These are phyloP conservation scores for Micrasema longulum DNA, from an alignment of 1,140 invertebrate species.

Conservation along the genomic window DNA sequence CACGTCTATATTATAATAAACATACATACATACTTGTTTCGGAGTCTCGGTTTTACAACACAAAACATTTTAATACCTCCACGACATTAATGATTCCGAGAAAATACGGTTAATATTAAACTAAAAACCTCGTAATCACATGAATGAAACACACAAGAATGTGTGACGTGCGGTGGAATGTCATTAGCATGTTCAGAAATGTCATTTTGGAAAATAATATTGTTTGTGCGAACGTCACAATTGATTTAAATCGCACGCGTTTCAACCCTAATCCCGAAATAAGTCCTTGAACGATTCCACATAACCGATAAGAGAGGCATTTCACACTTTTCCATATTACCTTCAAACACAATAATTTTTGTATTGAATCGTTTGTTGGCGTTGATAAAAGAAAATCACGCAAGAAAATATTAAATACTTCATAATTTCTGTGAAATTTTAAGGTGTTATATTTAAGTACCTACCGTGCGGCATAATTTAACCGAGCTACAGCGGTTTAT, in stretches of 20 bases:
- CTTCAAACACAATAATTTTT: not conserved
- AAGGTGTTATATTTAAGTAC: too few relatives aligned
- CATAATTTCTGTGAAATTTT: too few relatives aligned
- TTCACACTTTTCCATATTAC: slow-evolving; percentile 21
- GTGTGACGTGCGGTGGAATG: slow-evolving; percentile 11
- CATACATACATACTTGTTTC: not conserved
- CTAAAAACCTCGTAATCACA: not conserved
- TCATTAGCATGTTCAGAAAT: slow-evolving; percentile 21
- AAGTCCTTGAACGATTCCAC: slow-evolving; percentile 11
- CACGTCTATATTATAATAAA: too few relatives aligned
- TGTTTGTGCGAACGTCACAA: slow-evolving; percentile 16
- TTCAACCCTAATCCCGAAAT: slow-evolving; percentile 1
- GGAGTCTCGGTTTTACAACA: too few relatives aligned
- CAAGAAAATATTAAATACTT: not conserved
- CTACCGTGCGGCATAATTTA: too few relatives aligned
- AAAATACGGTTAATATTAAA: not conserved
- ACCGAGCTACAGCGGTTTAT: too few relatives aligned
- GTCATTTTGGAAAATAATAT: slow-evolving; percentile 27
- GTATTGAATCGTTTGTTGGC: not conserved
- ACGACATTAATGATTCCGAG: not conserved
- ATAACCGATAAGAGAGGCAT: slow-evolving; percentile 13
- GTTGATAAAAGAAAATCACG: slow-evolving; percentile 7
- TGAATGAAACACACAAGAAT: slow-evolving; percentile 6
- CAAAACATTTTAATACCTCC: slow-evolving; percentile 1
- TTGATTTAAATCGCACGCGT: slow-evolving; percentile 32